Evolutionary conservation across 2,113 vertebrate genomes (phyloP).

Genomic region (Ictalurus punctatus): DNA sequence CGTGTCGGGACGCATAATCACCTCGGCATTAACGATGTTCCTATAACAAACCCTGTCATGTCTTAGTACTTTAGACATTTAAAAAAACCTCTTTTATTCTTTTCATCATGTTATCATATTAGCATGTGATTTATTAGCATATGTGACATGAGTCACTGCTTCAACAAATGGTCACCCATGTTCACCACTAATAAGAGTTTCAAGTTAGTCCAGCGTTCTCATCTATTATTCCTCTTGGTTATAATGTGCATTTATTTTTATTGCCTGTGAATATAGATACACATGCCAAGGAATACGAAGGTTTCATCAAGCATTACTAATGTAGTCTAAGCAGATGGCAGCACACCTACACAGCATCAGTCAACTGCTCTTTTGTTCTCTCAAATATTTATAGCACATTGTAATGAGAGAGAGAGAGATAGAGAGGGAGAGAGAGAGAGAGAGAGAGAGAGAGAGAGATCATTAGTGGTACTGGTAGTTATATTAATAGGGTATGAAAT

Average conservation of each 20-base stretch:
- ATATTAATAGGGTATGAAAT: slow-evolving; percentile 6
- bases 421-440: slow-evolving; percentile 13
- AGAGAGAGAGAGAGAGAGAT: background rate
- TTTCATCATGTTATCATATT: background rate
- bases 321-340: slow-evolving; percentile 67
- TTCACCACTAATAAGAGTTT: slow-evolving; percentile 17
- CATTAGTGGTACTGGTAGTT: slow-evolving; percentile 19
- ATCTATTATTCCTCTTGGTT: slow-evolving; percentile 19
- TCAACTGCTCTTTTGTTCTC: slow-evolving; percentile 70
- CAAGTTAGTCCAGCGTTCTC: background rate
- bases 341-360: slow-evolving; percentile 70
- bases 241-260: slow-evolving; percentile 31
- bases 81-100: no score
- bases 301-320: slow-evolving; percentile 46
- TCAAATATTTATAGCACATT: slow-evolving; percentile 66
- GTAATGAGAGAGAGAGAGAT: slow-evolving; percentile 6
- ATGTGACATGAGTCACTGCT: slow-evolving; percentile 1
- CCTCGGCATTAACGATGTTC: background rate
- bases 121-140: background rate
- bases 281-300: slow-evolving; percentile 30
- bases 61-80: no score
- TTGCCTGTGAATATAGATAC: slow-evolving; percentile 40
- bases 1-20: background rate
- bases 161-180: slow-evolving; percentile 4
- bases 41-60: background rate